phyloP scores from a whole-genome alignment of 2,113 vertebrate genomes.

The Oryzias celebensis region DNA sequence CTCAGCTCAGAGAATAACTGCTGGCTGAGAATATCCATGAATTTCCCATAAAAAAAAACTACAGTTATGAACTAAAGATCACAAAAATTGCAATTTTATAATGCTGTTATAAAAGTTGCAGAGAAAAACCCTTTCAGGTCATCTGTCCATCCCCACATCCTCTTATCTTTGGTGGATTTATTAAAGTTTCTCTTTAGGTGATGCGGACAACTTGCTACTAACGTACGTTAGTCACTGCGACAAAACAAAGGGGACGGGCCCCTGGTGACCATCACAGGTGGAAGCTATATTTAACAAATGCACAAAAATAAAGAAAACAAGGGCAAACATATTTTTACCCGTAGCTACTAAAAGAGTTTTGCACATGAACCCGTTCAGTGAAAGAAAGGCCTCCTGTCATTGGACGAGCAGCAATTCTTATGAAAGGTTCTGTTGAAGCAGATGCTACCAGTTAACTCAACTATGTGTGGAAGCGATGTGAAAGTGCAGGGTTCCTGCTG shows the following conservation, averaged over 20 bases:
- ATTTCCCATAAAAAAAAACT: slow-evolving; percentile 1
- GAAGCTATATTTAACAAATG: slow-evolving; percentile 47
- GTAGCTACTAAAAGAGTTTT: neutral
- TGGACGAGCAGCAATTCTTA: too few species aligned
- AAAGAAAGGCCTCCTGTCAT: too few species aligned
- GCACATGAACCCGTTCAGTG: slow-evolving; percentile 1
- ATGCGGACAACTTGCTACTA: slow-evolving; percentile 38
- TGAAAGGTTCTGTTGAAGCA: too few species aligned
- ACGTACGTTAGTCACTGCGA: slow-evolving; percentile 63
- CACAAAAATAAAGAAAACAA: slow-evolving; percentile 21
- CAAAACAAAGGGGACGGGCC: slow-evolving; percentile 63
- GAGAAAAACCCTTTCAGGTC: slow-evolving; percentile 44
- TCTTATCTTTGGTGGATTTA: slow-evolving; percentile 38
- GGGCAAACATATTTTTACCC: neutral
- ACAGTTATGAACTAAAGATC: neutral
- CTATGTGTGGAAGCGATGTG: too few species aligned
- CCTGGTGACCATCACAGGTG: slow-evolving; percentile 48
- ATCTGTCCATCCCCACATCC: slow-evolving; percentile 42
- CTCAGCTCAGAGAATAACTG: slow-evolving; percentile 42
- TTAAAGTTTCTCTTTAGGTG: slow-evolving; percentile 31
- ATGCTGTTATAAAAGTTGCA: slow-evolving; percentile 37
- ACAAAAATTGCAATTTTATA: neutral
- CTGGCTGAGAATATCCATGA: slow-evolving; percentile 48
- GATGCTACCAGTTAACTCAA: too few species aligned
- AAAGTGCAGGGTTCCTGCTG: too few species aligned